Base-by-base conservation (phyloP, 2,888 invertebrate genomes). In the Drosophila affinis region DNA sequence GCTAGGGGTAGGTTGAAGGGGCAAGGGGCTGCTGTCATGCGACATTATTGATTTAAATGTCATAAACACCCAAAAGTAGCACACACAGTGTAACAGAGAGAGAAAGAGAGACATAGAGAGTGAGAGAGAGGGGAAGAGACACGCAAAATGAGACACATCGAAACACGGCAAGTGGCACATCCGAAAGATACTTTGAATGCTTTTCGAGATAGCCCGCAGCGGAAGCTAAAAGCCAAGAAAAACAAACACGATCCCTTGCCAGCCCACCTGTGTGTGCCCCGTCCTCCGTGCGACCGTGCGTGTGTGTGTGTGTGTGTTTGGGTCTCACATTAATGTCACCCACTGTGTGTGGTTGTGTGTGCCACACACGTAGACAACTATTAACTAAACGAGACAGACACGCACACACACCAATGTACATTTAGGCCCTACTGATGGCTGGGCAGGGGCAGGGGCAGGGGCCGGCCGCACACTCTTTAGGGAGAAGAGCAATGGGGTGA, bases 1-100 rank as follows among this genome's bases (percentile, higher is more conserved):
- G 24, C 5, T 5, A 24, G 24, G 24, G 24, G 24, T 24, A 5
- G 24, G 24, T 24, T 4, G 24, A 24, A 5, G 24, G 24, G 24
- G 24, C 5, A 21, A 27, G 3, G 12, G 21, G 34, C 29, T 24
- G 56, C 21, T 54, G 63, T n/a, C 75, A 82, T 76, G 83, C 76
- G 71, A 89, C 76, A 77, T 87, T 89, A 89, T 86, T 86, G 86
- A 86, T 86, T 89, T 86, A 86, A 86, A 87, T 89, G 86, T 76
- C 86, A 86, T 88, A 89, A 87, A 87, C 89, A 86, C 73, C 84
- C 68, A 79, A 77, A 80, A 78, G 75, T 75, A 81, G 82, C 69
- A 72, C 70, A 67, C 61, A 72, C 57, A 67, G 14, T 21, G 53
- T 18, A n/a, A 27, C 18, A 46, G 51, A 62, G 29, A 21, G 24